These are phyloP conservation scores for Porphyrio hochstetteri DNA, from an alignment of 2,113 vertebrate genomes.

Conservation along the genomic window DNA sequence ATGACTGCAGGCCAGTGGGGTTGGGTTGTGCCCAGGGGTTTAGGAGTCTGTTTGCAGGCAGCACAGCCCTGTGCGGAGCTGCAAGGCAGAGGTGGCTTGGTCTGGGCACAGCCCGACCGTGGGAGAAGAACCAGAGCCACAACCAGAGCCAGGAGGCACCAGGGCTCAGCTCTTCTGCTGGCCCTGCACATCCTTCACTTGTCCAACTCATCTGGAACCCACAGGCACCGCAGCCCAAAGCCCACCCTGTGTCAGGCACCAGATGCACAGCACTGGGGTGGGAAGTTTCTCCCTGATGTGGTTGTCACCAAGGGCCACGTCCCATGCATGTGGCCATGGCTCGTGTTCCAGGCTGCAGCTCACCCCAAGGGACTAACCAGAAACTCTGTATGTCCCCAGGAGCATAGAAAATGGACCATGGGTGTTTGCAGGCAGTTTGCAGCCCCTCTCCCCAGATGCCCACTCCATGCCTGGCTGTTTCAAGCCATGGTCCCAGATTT, in stretches of 20 bases:
- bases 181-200: neutral
- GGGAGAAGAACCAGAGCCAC: neutral
- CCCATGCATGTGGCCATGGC: rapidly evolving
- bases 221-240: rapidly evolving
- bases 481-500: neutral
- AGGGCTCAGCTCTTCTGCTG: neutral
- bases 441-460: neutral
- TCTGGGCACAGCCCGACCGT: neutral
- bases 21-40: neutral
- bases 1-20: neutral
- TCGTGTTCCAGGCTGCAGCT: neutral
- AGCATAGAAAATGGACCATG: neutral
- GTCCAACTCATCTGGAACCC: neutral
- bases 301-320: too few relatives aligned
- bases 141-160: neutral
- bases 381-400: neutral
- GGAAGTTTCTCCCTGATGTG: rapidly evolving
- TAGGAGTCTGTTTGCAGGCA: neutral
- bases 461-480: neutral
- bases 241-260: neutral
- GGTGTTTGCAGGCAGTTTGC: neutral
- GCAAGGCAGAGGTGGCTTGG: neutral
- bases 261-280: neutral
- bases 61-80: rapidly evolving
- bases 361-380: neutral